Evolutionary conservation across 2,113 vertebrate genomes (phyloP).

Genomic region (Lichenostomus cassidix): DNA sequence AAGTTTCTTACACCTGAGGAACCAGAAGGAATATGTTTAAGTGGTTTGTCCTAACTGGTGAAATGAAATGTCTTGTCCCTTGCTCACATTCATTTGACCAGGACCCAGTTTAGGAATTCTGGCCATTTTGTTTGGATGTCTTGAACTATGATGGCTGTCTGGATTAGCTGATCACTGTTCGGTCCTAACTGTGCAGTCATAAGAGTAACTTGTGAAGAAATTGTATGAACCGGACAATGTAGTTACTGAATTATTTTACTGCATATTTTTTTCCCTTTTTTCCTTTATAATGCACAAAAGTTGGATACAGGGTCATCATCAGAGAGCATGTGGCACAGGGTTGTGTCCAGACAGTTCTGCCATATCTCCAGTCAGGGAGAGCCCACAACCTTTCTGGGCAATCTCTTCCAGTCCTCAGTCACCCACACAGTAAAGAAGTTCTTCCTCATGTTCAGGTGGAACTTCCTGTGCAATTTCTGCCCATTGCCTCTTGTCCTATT

Average conservation of each 20-base stretch:
- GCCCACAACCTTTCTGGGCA: accelerated
- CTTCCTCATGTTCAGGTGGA: background rate
- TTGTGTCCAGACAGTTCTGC: background rate
- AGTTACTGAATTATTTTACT: background rate
- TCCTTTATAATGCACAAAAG: background rate
- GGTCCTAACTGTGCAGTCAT: background rate
- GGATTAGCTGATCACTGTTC: background rate
- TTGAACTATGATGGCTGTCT: background rate
- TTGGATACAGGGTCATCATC: accelerated
- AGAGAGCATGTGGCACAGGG: background rate
- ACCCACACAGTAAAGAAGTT: background rate
- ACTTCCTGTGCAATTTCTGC: background rate
- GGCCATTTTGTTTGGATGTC: background rate
- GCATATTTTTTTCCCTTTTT: background rate
- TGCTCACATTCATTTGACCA: background rate
- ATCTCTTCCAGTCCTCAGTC: background rate
- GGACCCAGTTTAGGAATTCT: background rate
- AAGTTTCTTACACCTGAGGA: background rate
- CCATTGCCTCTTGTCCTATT: background rate
- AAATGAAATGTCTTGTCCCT: background rate
- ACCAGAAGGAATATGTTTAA: background rate
- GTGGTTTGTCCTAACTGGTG: background rate
- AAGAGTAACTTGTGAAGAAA: background rate
- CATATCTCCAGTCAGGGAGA: background rate
- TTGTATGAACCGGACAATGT: background rate